phyloP scores from a whole-genome alignment of 2,888 invertebrate genomes.

The Altica lythri region DNA sequence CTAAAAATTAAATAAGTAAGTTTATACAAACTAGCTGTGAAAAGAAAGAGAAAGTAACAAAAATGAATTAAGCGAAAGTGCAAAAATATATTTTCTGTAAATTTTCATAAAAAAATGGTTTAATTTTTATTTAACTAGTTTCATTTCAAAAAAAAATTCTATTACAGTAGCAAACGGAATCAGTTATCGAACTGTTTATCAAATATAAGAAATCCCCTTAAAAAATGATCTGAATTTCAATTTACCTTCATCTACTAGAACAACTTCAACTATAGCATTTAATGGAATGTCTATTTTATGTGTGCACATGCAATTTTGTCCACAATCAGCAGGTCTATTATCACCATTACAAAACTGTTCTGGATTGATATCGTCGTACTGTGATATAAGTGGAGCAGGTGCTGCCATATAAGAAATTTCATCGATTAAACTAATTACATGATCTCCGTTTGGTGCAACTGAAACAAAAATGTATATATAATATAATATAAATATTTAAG shows the following conservation, averaged over 20 bases:
- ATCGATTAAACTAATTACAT: slow-evolving; percentile 85
- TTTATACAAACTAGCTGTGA: slow-evolving; percentile 4
- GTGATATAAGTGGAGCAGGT: slow-evolving; percentile 82
- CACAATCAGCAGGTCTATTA: slow-evolving; percentile 83
- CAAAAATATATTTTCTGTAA: too few relatives aligned
- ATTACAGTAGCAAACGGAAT: too few relatives aligned
- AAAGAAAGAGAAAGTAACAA: slow-evolving; percentile 3
- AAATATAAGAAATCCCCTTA: too few relatives aligned
- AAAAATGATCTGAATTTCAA: too few relatives aligned
- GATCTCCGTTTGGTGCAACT: slow-evolving; percentile 87
- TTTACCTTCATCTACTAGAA: slow-evolving; percentile 87
- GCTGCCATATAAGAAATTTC: slow-evolving; percentile 88
- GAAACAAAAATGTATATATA: too few relatives aligned
- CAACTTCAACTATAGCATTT: slow-evolving; percentile 87
- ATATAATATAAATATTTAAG: too few relatives aligned
- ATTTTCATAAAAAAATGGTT: too few relatives aligned
- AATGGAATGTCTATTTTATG: slow-evolving; percentile 87
- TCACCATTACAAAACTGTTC: slow-evolving; percentile 90
- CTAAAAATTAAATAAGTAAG: slow-evolving; percentile 54
- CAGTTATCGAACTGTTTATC: too few relatives aligned
- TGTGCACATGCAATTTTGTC: slow-evolving; percentile 88
- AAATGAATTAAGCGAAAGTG: background rate
- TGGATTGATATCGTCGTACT: slow-evolving; percentile 83
- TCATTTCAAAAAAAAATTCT: too few relatives aligned
- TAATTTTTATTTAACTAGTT: too few relatives aligned